Evolutionary conservation across 2,888 invertebrate genomes (phyloP), one percentile per base, ranked within the genome.

Genomic region (Galeruca laticollis): DNA sequence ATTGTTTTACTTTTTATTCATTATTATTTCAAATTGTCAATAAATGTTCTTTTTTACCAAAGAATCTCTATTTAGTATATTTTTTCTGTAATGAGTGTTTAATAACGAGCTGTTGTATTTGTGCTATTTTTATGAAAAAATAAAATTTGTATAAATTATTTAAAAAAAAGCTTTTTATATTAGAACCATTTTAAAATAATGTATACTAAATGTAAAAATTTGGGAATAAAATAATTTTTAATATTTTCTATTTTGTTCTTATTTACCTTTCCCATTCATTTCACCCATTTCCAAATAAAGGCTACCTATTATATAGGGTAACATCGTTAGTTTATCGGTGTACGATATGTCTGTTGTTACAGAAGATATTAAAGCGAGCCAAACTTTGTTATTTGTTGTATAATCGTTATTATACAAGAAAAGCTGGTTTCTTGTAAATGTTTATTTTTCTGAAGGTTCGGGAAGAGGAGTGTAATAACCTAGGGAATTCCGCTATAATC

Each of bases 1-100:
- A 73, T 72, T 71, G 71, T 72, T 73, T 68, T 60, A 61, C 43
- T 68, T 49, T 65, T 56, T 43, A 37, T 60, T 49, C 15, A 43
- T 47, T 26, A 51, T 61, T 70, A 69, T 70, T 67, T 70, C 26
- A 61, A 64, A 69, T 67, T 66, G 35, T 70, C 57, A 75, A 74
- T 72, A 71, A 74, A 74, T 68, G 62, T 71, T 47, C 15, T 49
- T 49, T 72, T 75, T 74, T 75, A 75, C 75, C 75, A 75, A 75
- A 75, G 75, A 75, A 71, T 68, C 67, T 72, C 64, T 65, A 64
- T 69, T 64, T 35, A 56, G 33, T 66, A 33, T 60, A 35, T 57
- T 68, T 62, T 57, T 70, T 60, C 35, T 69, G 49, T 61, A 57
- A 31, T 57, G 31, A 54, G 57, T 69, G 67, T 69, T 69, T 63